A percentile compares a stretch with the other conserved stretches of the same genome.
Conservation (phyloP, 2,797 vertebrate species). For the Sternotherus odoratus region DNA sequence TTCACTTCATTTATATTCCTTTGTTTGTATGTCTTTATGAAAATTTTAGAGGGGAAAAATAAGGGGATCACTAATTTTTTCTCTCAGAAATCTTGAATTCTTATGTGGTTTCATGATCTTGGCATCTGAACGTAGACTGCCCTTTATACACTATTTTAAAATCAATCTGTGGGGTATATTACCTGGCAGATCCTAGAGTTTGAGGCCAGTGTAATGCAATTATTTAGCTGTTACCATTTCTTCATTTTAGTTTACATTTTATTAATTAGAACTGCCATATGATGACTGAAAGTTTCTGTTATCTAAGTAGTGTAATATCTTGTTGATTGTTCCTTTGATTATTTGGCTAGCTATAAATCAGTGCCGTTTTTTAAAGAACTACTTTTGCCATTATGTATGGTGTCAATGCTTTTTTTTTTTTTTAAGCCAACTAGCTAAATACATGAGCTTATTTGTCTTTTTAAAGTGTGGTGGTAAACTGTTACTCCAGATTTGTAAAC, state of each 20-base stretch:
- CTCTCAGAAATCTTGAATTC: neutral
- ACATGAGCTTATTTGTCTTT: neutral
- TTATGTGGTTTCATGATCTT: neutral
- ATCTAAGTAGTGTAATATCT: neutral
- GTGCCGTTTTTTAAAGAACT: neutral
- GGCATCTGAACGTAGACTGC: neutral
- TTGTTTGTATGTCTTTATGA: neutral
- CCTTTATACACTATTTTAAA: neutral
- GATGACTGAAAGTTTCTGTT: neutral
- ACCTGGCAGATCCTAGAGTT: neutral
- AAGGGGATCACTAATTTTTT: neutral
- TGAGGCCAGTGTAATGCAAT: neutral
- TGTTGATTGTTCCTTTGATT: neutral
- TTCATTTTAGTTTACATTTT: neutral
- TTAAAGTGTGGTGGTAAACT: neutral
- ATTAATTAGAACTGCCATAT: neutral
- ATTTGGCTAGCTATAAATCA: neutral
- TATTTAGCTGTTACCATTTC: neutral
- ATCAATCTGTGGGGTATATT: neutral
- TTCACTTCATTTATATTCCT: neutral
- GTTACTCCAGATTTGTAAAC: neutral
- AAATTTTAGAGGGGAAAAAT: neutral
- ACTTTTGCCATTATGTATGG: too few species aligned
- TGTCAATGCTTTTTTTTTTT: neutral
- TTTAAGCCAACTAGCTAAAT: neutral